Conservation (phyloP, 1,140 invertebrate species). For the Galleria mellonella region DNA sequence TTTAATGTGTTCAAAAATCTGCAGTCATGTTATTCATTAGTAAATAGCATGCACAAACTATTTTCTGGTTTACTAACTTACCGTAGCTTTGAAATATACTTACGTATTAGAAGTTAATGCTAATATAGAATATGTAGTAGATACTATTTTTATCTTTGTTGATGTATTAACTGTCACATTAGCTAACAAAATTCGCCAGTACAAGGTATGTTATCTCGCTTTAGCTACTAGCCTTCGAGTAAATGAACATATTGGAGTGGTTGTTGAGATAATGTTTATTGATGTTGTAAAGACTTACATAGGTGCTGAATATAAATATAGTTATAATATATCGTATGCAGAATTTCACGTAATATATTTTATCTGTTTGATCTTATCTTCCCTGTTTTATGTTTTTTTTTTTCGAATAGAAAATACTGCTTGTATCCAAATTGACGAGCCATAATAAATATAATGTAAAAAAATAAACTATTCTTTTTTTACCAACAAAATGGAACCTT, state of each 20-base stretch:
- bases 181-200: slow-evolving; percentile 29
- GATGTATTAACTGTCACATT: slow-evolving; percentile 55
- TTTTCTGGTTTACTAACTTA: slow-evolving; percentile 20
- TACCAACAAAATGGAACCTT: no score
- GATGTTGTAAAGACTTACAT: slow-evolving; percentile 34
- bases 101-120: slow-evolving; percentile 25
- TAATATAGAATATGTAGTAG: slow-evolving; percentile 30
- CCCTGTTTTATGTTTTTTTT: slow-evolving; percentile 17
- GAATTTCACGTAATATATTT: slow-evolving; percentile 11
- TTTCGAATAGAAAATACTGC: no score
- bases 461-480: no score
- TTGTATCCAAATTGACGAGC: no score
- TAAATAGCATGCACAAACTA: slow-evolving; percentile 27
- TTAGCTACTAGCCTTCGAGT: slow-evolving; percentile 27
- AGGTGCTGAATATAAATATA: slow-evolving; percentile 28
- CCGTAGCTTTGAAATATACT: slow-evolving; percentile 24
- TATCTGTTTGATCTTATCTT: slow-evolving; percentile 16
- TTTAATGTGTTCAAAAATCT: neutral
- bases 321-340: slow-evolving; percentile 20
- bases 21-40: slow-evolving; percentile 19
- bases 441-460: no score
- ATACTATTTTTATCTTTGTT: slow-evolving; percentile 35
- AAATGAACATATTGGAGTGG: slow-evolving; percentile 53
- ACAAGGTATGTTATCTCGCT: slow-evolving; percentile 34
- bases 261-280: slow-evolving; percentile 51